These are phyloP conservation scores for Cardiocondyla obscurior DNA, from an alignment of 1,140 invertebrate genomes.

Conservation along the genomic window DNA sequence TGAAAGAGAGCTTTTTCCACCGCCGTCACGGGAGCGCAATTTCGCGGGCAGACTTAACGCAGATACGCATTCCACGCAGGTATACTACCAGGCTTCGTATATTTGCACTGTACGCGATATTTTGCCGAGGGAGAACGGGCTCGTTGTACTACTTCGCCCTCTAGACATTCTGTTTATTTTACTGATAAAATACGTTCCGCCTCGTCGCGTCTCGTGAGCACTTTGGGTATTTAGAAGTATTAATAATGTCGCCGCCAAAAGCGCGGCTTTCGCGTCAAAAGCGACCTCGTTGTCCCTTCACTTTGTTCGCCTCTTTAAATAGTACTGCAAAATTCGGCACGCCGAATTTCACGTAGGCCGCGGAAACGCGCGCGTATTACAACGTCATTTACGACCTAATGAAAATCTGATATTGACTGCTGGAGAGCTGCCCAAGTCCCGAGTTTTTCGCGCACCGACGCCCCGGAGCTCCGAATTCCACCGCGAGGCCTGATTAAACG, in stretches of 20 bases:
- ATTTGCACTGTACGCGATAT: conserved; percentile 8
- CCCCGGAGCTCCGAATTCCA: too few species aligned
- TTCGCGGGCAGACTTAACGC: background rate
- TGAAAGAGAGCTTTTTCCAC: conserved; percentile 1
- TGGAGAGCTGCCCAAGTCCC: background rate
- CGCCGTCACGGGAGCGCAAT: conserved; percentile 5
- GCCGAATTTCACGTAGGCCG: background rate
- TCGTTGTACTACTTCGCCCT: too few species aligned
- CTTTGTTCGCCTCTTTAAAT: background rate
- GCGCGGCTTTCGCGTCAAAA: too few species aligned
- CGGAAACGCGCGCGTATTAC: background rate
- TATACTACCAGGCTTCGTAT: background rate
- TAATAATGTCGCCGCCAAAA: too few species aligned
- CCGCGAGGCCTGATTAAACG: background rate
- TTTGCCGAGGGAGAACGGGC: background rate
- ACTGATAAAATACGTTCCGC: too few species aligned
- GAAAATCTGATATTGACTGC: background rate
- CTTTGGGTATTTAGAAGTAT: too few species aligned
- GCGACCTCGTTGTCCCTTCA: too few species aligned
- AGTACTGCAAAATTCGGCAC: background rate
- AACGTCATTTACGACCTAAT: background rate
- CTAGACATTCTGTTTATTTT: too few species aligned
- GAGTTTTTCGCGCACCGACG: background rate
- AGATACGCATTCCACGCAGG: background rate
- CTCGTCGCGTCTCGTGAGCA: too few species aligned